A percentile compares a stretch with the other conserved stretches of the same genome.
Evolutionary conservation across 1,140 invertebrate genomes (phyloP).

Genomic region (Acromyrmex echinatior): DNA sequence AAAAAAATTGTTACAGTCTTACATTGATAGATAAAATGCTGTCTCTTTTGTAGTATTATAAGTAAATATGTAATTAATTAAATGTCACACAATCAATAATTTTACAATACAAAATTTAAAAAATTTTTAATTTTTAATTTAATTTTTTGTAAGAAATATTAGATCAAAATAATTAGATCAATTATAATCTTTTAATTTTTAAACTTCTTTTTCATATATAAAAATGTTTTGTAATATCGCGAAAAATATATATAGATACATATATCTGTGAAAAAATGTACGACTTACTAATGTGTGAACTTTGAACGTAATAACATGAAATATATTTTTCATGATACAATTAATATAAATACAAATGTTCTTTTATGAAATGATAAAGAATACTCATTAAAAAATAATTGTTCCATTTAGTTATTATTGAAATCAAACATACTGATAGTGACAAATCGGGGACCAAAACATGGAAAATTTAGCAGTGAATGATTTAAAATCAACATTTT

Average conservation of each 20-base stretch:
- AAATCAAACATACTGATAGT: neutral
- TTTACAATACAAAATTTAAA: neutral
- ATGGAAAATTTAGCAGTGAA: neutral
- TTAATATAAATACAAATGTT: slow-evolving; percentile 42
- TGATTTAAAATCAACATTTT: neutral
- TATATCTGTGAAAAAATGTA: neutral
- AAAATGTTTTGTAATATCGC: neutral
- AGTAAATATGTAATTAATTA: neutral
- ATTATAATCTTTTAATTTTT: neutral
- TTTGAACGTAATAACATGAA: neutral
- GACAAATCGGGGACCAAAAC: neutral
- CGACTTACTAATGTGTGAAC: neutral
- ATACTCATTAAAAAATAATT: slow-evolving; percentile 18
- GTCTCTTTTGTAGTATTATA: neutral
- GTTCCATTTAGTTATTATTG: neutral
- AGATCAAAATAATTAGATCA: neutral
- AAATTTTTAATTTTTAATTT: no score
- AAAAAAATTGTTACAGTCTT: neutral
- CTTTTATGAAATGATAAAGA: neutral
- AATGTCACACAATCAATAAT: neutral
- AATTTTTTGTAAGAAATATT: neutral
- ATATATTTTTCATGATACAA: neutral
- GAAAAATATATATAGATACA: neutral
- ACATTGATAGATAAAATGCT: neutral
- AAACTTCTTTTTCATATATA: neutral